phyloP scores from a whole-genome alignment of 2,113 vertebrate species.

The Sorex araneus region DNA sequence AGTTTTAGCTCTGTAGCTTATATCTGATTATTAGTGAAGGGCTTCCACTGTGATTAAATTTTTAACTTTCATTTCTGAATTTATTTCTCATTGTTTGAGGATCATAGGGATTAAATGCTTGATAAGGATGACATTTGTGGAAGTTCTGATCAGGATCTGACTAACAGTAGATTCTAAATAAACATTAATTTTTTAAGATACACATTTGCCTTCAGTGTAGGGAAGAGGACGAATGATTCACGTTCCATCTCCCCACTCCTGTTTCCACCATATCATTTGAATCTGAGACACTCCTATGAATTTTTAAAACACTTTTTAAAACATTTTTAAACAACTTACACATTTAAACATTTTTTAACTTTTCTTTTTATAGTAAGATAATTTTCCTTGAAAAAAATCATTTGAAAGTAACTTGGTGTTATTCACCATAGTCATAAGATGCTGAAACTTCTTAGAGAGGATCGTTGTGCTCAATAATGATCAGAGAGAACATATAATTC shows the following conservation, averaged over 20 bases:
- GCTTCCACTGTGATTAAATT: constrained; percentile 29
- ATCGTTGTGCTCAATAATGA: neutral
- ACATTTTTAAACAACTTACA: neutral
- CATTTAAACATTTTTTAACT: neutral
- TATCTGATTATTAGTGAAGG: neutral
- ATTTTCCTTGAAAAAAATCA: neutral
- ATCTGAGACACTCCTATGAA: neutral
- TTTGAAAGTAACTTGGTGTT: neutral
- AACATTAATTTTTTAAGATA: constrained; percentile 39
- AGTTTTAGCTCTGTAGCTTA: neutral
- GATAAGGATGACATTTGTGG: constrained; percentile 45
- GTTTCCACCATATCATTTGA: neutral
- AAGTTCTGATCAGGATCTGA: neutral
- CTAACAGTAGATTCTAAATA: constrained; percentile 52
- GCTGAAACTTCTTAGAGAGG: neutral
- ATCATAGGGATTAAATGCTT: constrained; percentile 37
- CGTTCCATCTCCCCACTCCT: neutral
- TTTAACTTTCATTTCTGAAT: constrained; percentile 37
- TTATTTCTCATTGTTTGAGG: constrained; percentile 55
- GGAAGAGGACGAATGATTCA: neutral
- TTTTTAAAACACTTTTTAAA: too few relatives aligned
- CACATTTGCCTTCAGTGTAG: neutral
- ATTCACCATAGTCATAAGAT: neutral
- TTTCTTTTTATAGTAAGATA: neutral
- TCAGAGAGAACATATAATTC: neutral